These are phyloP conservation scores for Physocephala rufipes DNA, from an alignment of 2,888 invertebrate species.

Conservation along the genomic window DNA sequence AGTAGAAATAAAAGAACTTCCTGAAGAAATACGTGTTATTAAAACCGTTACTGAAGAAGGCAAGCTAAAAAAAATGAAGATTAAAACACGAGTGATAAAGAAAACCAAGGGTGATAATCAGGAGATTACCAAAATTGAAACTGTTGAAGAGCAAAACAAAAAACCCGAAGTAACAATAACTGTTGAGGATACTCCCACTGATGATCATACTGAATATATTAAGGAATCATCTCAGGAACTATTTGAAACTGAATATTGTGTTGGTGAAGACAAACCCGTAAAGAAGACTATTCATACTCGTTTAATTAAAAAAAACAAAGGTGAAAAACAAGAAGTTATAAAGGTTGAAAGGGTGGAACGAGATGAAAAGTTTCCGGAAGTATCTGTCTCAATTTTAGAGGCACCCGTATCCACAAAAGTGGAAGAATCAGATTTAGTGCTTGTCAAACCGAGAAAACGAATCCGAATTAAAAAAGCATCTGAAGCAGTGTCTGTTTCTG, in stretches of 20 bases:
- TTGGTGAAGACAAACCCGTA: constrained; percentile 12
- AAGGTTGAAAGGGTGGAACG: constrained; percentile 19
- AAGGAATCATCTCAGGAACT: constrained; percentile 7
- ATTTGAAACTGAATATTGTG: background rate
- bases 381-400: constrained; percentile 9
- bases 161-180: constrained; percentile 16
- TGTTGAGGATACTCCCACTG: constrained; percentile 11
- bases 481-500: constrained; percentile 57
- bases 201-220: background rate
- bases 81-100: constrained; percentile 11
- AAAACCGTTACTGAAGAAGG: constrained; percentile 55
- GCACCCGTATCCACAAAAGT: background rate
- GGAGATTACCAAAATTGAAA: constrained; percentile 20
- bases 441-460: constrained; percentile 52
- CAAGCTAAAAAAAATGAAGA: constrained; percentile 42
- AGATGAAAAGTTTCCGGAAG: constrained; percentile 17
- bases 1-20: constrained; percentile 34
- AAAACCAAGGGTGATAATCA: constrained; percentile 15
- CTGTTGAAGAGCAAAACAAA: constrained; percentile 17
- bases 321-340: constrained; percentile 12
- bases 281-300: constrained; percentile 13
- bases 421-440: constrained; percentile 25
- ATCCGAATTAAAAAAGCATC: constrained; percentile 53
- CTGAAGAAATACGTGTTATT: constrained; percentile 51
- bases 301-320: constrained; percentile 10